Evolutionary conservation across 30 jellyfish, hydroid and myxozoan species (phyloP).

Genomic region (Mastigias papua): DNA sequence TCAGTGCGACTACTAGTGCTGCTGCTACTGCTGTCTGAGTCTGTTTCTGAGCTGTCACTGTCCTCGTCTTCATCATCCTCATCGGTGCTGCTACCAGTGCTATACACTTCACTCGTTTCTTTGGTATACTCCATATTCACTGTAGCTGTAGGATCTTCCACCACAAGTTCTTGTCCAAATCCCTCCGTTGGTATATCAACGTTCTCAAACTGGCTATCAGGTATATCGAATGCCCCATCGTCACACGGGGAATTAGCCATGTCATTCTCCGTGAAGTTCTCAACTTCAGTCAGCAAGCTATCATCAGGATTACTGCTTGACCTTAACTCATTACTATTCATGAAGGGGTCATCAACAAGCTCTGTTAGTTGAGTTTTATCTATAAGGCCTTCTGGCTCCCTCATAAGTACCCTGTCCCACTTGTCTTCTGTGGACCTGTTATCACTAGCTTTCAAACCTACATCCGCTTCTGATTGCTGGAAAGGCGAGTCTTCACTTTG

Average conservation of each 20-base stretch:
- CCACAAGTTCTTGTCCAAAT: slow-evolving; percentile 31
- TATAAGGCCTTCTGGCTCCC: slow-evolving; percentile 2
- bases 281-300: slow-evolving; percentile 33
- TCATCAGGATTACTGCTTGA: slow-evolving; percentile 37
- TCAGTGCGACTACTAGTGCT: slow-evolving; percentile 51
- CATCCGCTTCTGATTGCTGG: slow-evolving; percentile 19
- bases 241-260: slow-evolving; percentile 17
- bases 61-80: slow-evolving; percentile 52
- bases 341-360: slow-evolving; percentile 46
- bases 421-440: slow-evolving; percentile 5
- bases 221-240: slow-evolving; percentile 21
- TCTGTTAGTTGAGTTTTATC: slow-evolving; percentile 31
- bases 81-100: slow-evolving; percentile 55
- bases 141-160: slow-evolving; percentile 19
- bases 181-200: slow-evolving; percentile 23
- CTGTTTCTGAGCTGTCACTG: slow-evolving; percentile 46
- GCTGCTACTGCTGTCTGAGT: slow-evolving; percentile 60
- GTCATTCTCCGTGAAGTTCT: slow-evolving; percentile 42
- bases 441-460: background rate
- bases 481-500: slow-evolving; percentile 26
- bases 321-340: slow-evolving; percentile 32
- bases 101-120: slow-evolving; percentile 46
- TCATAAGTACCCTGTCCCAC: slow-evolving; percentile 30
- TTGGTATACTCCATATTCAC: slow-evolving; percentile 11
- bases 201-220: slow-evolving; percentile 50